Evolutionary conservation across 2,113 vertebrate species (phyloP), one percentile per base, ranked within the genome.

Genomic region (Tupaia tana): DNA sequence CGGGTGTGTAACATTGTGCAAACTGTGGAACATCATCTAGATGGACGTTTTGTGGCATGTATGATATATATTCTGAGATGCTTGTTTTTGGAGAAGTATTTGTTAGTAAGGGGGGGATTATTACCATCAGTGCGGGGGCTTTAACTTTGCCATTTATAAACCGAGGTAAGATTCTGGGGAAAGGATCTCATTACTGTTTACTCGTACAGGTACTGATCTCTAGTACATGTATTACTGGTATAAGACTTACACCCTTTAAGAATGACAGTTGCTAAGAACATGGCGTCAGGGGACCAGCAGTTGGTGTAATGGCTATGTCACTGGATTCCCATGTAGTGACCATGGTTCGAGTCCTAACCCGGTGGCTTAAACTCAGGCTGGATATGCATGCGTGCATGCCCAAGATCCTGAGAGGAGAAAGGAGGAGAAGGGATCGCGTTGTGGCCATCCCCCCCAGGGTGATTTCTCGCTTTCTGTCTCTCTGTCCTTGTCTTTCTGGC

Each of bases 11-110:
- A 73, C 29, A 87, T 91, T 91, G 82, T 71, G 24, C n/a, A 82
- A 89, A 56, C 20, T 66, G 13, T 61, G 43, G 29, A 86, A 61
- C 24, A 27, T 29, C 59, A 61, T 54, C 11, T 74, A 81, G 66
- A 43, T 80, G 34, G 31, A 34, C 18, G n/a, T 74, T 74, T 91
- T 71, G 58, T 79, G 29, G 20, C 34, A 22, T 88, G 9, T 92
- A 8, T 73, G 3, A 10, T 92, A 8, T 73, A 3, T 84, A 24
- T 74, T 96, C 6, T 89, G 27, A 94, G 34, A 52, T 74, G 61
- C 52, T 92, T 69, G 24, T 86, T 92, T n/a, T n/a, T 77, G 10
- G 43, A 75, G 59, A 85, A 92, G 34, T 63, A 56, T 95, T 90
- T 86, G 24, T 63, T 75, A 18, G 64, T 87, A 61, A 81, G 16